Evolutionary conservation across 2,797 vertebrate genomes (phyloP), one percentile per base, ranked within the genome.

Genomic region (Spinibarbus caldwelli): DNA sequence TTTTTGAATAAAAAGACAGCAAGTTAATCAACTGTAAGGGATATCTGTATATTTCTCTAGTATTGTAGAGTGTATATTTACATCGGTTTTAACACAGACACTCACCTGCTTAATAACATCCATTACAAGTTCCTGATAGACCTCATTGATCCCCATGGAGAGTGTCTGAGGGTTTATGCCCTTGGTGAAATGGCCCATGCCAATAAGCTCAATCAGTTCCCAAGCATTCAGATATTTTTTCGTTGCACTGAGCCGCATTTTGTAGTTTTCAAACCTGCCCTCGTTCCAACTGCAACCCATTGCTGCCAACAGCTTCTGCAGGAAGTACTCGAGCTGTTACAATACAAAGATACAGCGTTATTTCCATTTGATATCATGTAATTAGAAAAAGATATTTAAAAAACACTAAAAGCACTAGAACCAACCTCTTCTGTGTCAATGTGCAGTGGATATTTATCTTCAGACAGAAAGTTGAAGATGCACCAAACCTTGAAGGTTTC

Each of bases 391-490:
- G 36, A 52, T 26, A 43, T 47, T n/a, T n/a, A n/a, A 31, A 23
- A 17, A 38, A 38, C 3, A 45, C 12, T 15, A 15, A 26, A 47
- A 64, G 9, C 59, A 38, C 21, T 80, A 59, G 14, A 19, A 31
- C 94, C 95, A 93, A 99, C 98, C 97, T 99, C 98, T 90, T 99
- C 97, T 0, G 95, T 95, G 80, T 97, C 96, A 17, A 99, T 96
- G 90, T 94, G 90, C 89, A 99, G 93, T 8, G 98, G 98, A 91
- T 99, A 99, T 73, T 94, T 95, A 92, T 98, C 97, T 90, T 99
- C 98, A 0, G 97, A 97, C 90, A 99, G 94, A 93, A 99, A 99
- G 95, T 99, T 99, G 93, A 99, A 99, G 90, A 99, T 97, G 93
- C 97, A 96, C 98, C 98, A 99, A 83, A 98, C 93, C 94, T 97